These are phyloP conservation scores for Hippopotamus amphibius DNA, from an alignment of 2,113 vertebrate genomes.

Conservation along the genomic window DNA sequence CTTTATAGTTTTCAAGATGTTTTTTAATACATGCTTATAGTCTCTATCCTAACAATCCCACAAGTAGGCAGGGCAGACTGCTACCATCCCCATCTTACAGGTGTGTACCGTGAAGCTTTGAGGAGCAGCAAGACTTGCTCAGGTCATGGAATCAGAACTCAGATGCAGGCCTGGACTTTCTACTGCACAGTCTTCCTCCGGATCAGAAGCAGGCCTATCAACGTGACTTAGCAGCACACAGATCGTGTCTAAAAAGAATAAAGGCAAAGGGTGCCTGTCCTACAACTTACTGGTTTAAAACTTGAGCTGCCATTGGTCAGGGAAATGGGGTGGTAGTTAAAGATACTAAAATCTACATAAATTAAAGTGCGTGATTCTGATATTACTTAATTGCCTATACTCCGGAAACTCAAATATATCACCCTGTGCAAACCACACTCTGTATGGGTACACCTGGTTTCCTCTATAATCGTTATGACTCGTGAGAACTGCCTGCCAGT, in stretches of 20 bases:
- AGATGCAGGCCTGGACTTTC: neutral
- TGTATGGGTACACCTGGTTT: neutral
- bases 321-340: neutral
- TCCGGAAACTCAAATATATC: neutral
- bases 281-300: neutral
- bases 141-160: neutral
- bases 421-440: neutral
- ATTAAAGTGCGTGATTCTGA: conserved; percentile 27
- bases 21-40: neutral
- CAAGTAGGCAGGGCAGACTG: neutral
- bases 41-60: neutral
- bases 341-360: conserved; percentile 7
- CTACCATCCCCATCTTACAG: neutral
- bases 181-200: neutral
- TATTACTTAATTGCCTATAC: neutral
- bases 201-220: neutral
- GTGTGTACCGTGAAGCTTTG: neutral
- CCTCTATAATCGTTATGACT: neutral
- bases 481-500: neutral
- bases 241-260: neutral
- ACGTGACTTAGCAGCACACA: neutral
- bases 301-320: neutral
- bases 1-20: neutral
- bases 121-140: neutral
- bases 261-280: neutral